Evolutionary conservation across 30 jellyfish, hydroid and myxozoan species (phyloP), one percentile per base, ranked within the genome.

Genomic region (Turritopsis rubra): DNA sequence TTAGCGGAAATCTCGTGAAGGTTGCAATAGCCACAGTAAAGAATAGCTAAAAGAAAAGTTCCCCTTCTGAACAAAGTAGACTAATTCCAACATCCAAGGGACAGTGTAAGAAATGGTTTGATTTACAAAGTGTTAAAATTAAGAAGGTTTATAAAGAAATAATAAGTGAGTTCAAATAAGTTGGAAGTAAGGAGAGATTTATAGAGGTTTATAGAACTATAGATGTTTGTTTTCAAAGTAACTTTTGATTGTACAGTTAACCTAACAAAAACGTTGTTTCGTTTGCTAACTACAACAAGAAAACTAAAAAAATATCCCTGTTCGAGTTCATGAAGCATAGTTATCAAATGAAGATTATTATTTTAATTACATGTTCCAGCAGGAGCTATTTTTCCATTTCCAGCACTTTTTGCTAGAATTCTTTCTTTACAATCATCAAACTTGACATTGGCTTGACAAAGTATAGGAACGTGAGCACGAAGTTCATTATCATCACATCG

Each of bases 331-430:
- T 22, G 22, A 9, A 20, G 72, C 9, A 53, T 18, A 5, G 30
- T 18, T 1, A 23, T 8, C 26, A 54, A 22, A 30, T 29, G 1
- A 16, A 27, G 21, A 22, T n/a, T n/a, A n/a, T n/a, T n/a, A n/a
- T n/a, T n/a, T n/a, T n/a, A 16, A 75, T 81, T 72, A 90, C 97
- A 90, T 31, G 95, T 30, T 29, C 97, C 97, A n/a, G 89, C 79
- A 1, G 97, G 89, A 8, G 95, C 72, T 22, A 83, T 80, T 68
- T 82, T 90, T 29, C 92, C 95, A 29, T 52, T 27, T 80, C 90
- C 88, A 75, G 17, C 29, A 73, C 17, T 28, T 24, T 41, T 70
- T 89, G 17, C 4, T 75, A 22, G 72, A 52, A 88, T 80, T 18
- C 52, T 65, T n/a, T 73, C 76, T 72, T 85, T 89, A 75, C 96